phyloP scores from a whole-genome alignment of 2,888 invertebrate genomes.

The Amphipyra berbera region DNA sequence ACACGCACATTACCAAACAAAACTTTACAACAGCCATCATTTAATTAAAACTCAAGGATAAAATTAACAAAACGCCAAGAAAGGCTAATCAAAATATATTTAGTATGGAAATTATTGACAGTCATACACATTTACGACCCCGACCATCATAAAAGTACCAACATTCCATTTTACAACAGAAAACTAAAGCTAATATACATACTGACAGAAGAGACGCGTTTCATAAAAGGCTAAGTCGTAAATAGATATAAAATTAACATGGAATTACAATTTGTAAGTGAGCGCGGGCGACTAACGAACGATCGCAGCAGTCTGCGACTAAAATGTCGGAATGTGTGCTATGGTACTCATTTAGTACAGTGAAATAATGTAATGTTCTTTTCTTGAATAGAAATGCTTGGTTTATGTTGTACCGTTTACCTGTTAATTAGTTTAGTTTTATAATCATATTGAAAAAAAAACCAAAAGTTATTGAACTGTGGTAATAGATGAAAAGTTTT shows the following conservation, averaged over 20 bases:
- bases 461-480: background rate
- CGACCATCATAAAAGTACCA: slow-evolving; percentile 50
- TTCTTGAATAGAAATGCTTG: slow-evolving; percentile 45
- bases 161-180: slow-evolving; percentile 50
- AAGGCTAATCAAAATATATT: slow-evolving; percentile 38
- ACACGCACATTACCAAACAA: background rate
- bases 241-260: slow-evolving; percentile 82
- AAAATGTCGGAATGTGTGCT: slow-evolving; percentile 56
- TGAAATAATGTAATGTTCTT: slow-evolving; percentile 50
- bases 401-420: slow-evolving; percentile 38
- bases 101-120: slow-evolving; percentile 46
- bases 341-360: slow-evolving; percentile 49
- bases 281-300: slow-evolving; percentile 58
- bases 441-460: slow-evolving; percentile 4
- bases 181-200: slow-evolving; percentile 48
- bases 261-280: slow-evolving; percentile 75
- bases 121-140: slow-evolving; percentile 49
- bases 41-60: slow-evolving; percentile 22
- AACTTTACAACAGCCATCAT: background rate
- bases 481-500: no score
- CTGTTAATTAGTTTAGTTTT: slow-evolving; percentile 33
- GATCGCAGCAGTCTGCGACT: slow-evolving; percentile 44
- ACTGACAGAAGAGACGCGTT: slow-evolving; percentile 49
- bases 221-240: slow-evolving; percentile 70
- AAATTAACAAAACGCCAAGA: slow-evolving; percentile 17